A percentile compares a stretch with the other conserved stretches of the same genome.
These are phyloP conservation scores for Zeus faber DNA, from an alignment of 2,113 vertebrate genomes.

Conservation along the genomic window DNA sequence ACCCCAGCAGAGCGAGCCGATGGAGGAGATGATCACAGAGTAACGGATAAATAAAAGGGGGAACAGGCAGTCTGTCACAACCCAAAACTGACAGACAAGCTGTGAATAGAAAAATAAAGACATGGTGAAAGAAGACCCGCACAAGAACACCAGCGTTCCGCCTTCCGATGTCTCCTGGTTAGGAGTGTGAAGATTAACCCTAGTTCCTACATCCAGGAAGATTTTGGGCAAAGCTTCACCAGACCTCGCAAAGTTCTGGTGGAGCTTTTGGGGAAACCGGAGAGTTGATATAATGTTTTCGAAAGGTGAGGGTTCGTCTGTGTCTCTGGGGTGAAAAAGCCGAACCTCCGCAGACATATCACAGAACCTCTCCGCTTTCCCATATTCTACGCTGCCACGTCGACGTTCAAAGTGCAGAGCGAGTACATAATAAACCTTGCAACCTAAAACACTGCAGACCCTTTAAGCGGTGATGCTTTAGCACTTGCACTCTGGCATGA, in stretches of 20 bases:
- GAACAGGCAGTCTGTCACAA: constrained; percentile 1
- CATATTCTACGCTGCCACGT: no score
- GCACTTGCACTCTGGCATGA: constrained; percentile 18
- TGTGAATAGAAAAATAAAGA: background rate
- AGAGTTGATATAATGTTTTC: no score
- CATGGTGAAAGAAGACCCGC: background rate
- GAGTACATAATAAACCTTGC: constrained; percentile 41
- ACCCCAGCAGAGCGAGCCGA: constrained; percentile 29
- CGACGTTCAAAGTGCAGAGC: constrained; percentile 49
- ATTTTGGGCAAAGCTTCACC: no score
- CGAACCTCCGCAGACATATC: no score
- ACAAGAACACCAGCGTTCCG: constrained; percentile 5
- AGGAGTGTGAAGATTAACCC: no score
- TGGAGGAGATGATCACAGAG: constrained; percentile 42
- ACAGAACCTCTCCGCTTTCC: no score
- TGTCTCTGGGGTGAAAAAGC: no score
- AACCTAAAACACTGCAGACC: constrained; percentile 36
- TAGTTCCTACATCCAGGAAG: no score
- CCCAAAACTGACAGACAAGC: background rate
- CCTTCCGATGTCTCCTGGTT: no score
- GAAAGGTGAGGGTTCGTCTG: no score
- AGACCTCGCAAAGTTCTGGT: no score
- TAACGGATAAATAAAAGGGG: constrained; percentile 16
- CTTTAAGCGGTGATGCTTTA: constrained; percentile 22
- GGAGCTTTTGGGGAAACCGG: no score